These are phyloP conservation scores for Tychaedon coryphoeus DNA, from an alignment of 2,113 vertebrate species.

Conservation along the genomic window DNA sequence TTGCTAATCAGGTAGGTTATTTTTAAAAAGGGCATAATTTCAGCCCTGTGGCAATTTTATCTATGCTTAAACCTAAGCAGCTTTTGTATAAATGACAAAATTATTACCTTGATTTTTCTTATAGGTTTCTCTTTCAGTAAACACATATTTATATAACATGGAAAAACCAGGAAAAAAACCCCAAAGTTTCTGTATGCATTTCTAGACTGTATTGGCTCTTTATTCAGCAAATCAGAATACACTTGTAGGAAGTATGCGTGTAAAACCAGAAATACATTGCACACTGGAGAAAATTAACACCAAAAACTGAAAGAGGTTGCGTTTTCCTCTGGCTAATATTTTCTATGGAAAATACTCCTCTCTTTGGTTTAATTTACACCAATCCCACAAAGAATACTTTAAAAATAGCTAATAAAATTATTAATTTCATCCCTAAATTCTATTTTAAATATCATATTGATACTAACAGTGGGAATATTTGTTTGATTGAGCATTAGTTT, in stretches of 20 bases:
- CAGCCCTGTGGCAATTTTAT: not conserved
- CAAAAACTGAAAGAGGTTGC: not conserved
- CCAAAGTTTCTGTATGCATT: fast-evolving
- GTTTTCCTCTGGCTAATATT: not conserved
- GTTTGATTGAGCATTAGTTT: not conserved
- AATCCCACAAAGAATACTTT: not conserved
- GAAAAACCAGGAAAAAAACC: not conserved
- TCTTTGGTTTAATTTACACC: not conserved
- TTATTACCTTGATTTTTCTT: not conserved
- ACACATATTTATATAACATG: not conserved
- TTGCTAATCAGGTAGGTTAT: not conserved
- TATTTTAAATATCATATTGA: not conserved
- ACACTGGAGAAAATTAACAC: not conserved
- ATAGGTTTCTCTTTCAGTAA: not conserved
- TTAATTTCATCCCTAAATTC: not conserved
- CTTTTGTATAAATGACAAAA: not conserved
- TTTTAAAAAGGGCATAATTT: not conserved
- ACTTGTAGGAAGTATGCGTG: fast-evolving
- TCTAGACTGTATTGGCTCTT: not conserved
- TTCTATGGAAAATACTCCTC: not conserved
- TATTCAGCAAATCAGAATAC: not conserved
- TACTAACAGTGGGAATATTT: not conserved
- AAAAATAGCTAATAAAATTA: not conserved
- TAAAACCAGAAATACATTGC: not conserved
- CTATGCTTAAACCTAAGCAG: not conserved